Evolutionary conservation across 1,140 invertebrate species (phyloP), one percentile per base, ranked within the genome.

Genomic region (Aphelinus certus): DNA sequence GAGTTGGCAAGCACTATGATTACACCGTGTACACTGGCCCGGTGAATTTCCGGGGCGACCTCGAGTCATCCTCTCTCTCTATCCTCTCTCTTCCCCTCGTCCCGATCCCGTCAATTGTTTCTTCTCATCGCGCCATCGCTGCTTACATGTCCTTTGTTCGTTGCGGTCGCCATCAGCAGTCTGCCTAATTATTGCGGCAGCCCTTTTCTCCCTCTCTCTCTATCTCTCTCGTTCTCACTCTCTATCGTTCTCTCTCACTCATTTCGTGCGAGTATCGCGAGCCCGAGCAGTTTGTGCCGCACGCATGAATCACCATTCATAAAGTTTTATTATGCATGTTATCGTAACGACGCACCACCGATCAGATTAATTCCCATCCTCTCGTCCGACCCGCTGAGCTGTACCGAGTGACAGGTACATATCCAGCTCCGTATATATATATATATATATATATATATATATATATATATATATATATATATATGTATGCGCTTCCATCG

Each of bases 1-100:
- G 77, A 75, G 77, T 73, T 58, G 69, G 60, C 68, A 71, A 76
- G 70, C 51, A 76, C 75, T 76, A 76, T 76, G 63, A 76, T 76
- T 76, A 76, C 68, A 78, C 80, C 71, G 66, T 69, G 26, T 26
- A 26, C 26, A 26, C 26, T 26, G 26, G 26, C 10, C 9, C 64
- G 64, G 71, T 58, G 62, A 74, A 68, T 55, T 56, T 68, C 72
- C 72, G 64, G 45, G 26, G 26, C 26, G 26, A 26, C 58, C 71
- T 73, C 62, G 55, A 48, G 70, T 64, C 51, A 64, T 71, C 56
- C 53, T 65, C 61, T 71, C 49, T 63, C 46, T 63, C 3, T 6
- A 43, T 63, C 43, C 62, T 10, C 43, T 61, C 55, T 60, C 58
- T 60, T 43, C 3, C 45, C 45, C 58, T 60, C 58, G 3, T 7